phyloP scores from a whole-genome alignment of 2,113 vertebrate genomes.

The Nipponia nippon region DNA sequence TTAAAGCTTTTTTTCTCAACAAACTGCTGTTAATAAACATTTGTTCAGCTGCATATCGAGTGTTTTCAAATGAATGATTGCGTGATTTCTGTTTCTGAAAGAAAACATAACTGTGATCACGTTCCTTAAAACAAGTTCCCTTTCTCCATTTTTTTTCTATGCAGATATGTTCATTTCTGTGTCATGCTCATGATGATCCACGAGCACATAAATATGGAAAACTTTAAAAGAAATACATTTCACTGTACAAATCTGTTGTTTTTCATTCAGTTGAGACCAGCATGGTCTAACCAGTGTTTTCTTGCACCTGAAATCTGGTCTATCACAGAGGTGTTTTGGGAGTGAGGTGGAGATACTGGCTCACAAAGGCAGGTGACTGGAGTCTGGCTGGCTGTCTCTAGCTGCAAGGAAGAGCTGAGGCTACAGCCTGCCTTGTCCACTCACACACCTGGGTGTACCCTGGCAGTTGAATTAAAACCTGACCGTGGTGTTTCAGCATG shows the following conservation, averaged over 20 bases:
- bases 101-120: not conserved
- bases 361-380: not conserved
- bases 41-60: conserved; percentile 2
- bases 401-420: not conserved
- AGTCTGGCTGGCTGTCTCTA: not conserved
- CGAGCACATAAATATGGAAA: not conserved
- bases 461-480: not conserved
- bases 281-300: not conserved
- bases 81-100: not conserved
- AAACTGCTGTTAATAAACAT: conserved; percentile 36
- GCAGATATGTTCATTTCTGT: not conserved
- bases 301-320: not conserved
- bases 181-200: not conserved
- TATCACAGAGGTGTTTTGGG: not conserved
- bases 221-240: not conserved
- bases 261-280: not conserved
- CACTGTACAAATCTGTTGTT: not conserved
- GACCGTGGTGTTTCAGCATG: not conserved
- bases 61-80: conserved; percentile 2
- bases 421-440: not conserved
- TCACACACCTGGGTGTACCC: too few species aligned
- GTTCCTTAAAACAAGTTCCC: not conserved
- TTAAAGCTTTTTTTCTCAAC: not conserved
- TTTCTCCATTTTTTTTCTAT: not conserved
- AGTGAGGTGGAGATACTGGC: not conserved